Conservation (phyloP, 1,140 invertebrate genomes). For the Drosophila parabipectinata region DNA sequence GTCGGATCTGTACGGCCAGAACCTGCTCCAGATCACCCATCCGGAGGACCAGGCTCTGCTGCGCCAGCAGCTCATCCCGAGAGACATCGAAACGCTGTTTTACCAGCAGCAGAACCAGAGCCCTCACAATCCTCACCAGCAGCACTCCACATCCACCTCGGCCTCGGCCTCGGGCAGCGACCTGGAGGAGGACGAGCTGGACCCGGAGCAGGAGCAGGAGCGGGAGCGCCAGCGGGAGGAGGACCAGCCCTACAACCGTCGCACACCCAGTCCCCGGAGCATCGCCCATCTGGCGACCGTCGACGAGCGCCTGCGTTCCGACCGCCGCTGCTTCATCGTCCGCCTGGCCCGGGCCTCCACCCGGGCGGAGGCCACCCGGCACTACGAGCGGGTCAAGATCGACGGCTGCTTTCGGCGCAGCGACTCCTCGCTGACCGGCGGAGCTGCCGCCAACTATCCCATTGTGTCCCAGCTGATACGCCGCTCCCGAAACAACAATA, state of each 20-base stretch:
- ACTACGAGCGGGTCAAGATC: slow-evolving; percentile 87
- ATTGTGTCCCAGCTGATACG: slow-evolving; percentile 85
- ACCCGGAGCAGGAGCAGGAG: slow-evolving; percentile 37
- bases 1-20: slow-evolving; percentile 94
- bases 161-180: slow-evolving; percentile 77
- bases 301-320: slow-evolving; percentile 73
- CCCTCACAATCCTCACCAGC: slow-evolving; percentile 29
- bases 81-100: slow-evolving; percentile 83
- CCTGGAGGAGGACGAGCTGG: slow-evolving; percentile 63
- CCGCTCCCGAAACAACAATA: slow-evolving; percentile 82
- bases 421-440: slow-evolving; percentile 84
- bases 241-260: slow-evolving; percentile 19
- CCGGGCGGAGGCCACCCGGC: slow-evolving; percentile 87
- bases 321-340: slow-evolving; percentile 84
- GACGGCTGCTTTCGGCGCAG: slow-evolving; percentile 85
- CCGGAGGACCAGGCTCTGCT: slow-evolving; percentile 90
- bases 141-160: slow-evolving; percentile 56
- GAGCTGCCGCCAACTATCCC: slow-evolving; percentile 71
- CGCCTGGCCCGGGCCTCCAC: slow-evolving; percentile 87
- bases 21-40: slow-evolving; percentile 90
- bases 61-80: slow-evolving; percentile 87
- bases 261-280: slow-evolving; percentile 70
- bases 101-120: slow-evolving; percentile 60
- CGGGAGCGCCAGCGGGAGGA: slow-evolving; percentile 14
- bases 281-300: slow-evolving; percentile 77